Evolutionary conservation across 2,797 vertebrate species (phyloP), one percentile per base, ranked within the genome.

Genomic region (Tokudaia tokunoshimensis): DNA sequence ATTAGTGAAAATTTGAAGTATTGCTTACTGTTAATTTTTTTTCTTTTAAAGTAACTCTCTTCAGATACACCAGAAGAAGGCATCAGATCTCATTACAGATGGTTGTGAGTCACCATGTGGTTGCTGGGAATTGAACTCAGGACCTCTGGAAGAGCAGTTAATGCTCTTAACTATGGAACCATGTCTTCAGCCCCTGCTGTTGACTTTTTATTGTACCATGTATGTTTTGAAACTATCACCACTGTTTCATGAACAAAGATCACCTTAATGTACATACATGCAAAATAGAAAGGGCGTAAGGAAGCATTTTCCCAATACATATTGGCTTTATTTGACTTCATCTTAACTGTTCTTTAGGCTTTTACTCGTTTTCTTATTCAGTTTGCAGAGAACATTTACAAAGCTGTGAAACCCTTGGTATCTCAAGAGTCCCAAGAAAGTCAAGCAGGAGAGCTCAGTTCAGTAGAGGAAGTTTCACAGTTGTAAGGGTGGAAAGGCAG

Each of bases 211-310:
- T 52, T 92, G 14, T 75, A 59, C 84, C 41, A 76, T 76, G 70
- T 24, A 86, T 86, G 26, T 78, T 91, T 44, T 17, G 72, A 92
- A 96, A 59, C 3, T 3, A 93, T 65, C 26, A 91, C 15, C n/a
- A 92, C 74, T 85, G 50, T 91, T 76, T 94, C 20, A 70, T 88
- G 74, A 91, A 92, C 67, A 82, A 96, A 91, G n/a, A 34, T 0
- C 52, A 84, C 83, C 89, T 91, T n/a, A 91, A 55, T 57, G 75
- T 8, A 86, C 4, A 84, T n/a, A 41, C 11, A 83, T 63, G 63
- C 74, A 91, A 96, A 91, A 63, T 59, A 22, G 34, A 85, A 94
- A 95, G 59, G n/a, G 47, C 19, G 88, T 34, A 82, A 80, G 67
- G 88, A 44, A 94, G 86, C 7, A 70, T 81, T 80, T 78, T 14